phyloP scores from a whole-genome alignment of 1,140 invertebrate species.

The Odontomachus brunneus region DNA sequence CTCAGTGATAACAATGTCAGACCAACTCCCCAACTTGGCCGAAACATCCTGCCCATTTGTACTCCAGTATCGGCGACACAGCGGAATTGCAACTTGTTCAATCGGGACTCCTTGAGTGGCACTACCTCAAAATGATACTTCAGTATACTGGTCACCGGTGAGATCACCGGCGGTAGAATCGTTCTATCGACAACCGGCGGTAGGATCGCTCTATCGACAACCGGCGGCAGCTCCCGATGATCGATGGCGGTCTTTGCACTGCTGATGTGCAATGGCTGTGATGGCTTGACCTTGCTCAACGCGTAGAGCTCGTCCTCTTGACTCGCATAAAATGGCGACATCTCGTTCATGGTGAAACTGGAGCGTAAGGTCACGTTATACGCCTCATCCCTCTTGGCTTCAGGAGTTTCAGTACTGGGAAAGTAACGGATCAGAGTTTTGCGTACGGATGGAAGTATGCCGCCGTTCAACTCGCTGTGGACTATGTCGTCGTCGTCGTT shows the following conservation, averaged over 20 bases:
- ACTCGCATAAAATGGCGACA: neutral
- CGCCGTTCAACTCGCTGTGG: slow-evolving; percentile 40
- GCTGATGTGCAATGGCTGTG: no score
- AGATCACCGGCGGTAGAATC: slow-evolving; percentile 10
- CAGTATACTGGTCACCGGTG: slow-evolving; percentile 79
- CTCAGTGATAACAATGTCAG: slow-evolving; percentile 87
- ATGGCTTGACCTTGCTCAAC: neutral
- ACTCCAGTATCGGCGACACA: slow-evolving; percentile 88
- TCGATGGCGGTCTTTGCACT: no score
- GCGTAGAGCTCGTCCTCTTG: neutral
- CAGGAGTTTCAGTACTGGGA: neutral
- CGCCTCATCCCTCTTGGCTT: slow-evolving; percentile 8
- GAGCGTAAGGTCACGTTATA: slow-evolving; percentile 38
- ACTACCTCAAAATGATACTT: slow-evolving; percentile 83
- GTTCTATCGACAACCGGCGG: slow-evolving; percentile 3
- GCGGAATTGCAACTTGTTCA: slow-evolving; percentile 84
- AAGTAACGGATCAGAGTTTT: slow-evolving; percentile 50
- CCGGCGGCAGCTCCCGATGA: neutral
- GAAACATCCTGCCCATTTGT: slow-evolving; percentile 89
- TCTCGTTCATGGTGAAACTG: slow-evolving; percentile 13
- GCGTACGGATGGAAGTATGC: neutral
- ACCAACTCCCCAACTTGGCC: slow-evolving; percentile 91
- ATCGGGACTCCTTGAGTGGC: slow-evolving; percentile 83
- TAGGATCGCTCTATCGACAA: neutral
- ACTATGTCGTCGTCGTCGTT: slow-evolving; percentile 79